These are phyloP conservation scores for Pelobates cultripes DNA, from an alignment of 2,797 vertebrate species.

Conservation along the genomic window DNA sequence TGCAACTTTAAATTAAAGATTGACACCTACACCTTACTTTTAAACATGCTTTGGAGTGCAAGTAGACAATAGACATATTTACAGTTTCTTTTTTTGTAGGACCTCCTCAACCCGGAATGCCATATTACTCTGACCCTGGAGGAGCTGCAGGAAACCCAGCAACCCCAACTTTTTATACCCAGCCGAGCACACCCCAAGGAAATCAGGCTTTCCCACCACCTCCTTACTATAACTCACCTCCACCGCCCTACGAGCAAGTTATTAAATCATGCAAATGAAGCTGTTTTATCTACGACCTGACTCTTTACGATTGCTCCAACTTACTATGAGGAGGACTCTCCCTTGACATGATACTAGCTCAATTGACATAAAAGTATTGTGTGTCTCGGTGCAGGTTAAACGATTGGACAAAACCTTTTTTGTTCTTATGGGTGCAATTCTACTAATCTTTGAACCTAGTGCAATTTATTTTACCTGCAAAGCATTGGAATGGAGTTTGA, in stretches of 20 bases:
- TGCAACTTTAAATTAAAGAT: no score
- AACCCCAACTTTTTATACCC: conserved; percentile 80
- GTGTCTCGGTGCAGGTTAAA: conserved; percentile 53
- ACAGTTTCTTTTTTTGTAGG: conserved; percentile 69
- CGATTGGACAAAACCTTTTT: conserved; percentile 58
- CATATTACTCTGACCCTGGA: conserved; percentile 83
- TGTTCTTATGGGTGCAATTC: conserved; percentile 46
- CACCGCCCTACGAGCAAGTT: conserved; percentile 92
- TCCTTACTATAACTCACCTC: conserved; percentile 93
- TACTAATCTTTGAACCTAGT: conserved; percentile 18
- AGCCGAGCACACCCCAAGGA: conserved; percentile 79
- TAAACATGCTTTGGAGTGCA: no score
- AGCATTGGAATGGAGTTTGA: conserved; percentile 30
- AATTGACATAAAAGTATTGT: conserved; percentile 44
- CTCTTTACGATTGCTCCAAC: conserved; percentile 51
- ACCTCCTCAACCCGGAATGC: conserved; percentile 83
- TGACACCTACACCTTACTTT: no score
- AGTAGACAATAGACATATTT: no score
- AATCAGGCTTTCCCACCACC: conserved; percentile 85
- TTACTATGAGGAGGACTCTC: conserved; percentile 38
- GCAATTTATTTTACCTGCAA: conserved; percentile 10
- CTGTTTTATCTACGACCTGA: conserved; percentile 56
- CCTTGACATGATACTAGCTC: conserved; percentile 55
- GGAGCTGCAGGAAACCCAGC: conserved; percentile 73
- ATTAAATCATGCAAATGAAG: conserved; percentile 83